Evolutionary conservation across 2,797 vertebrate species (phyloP), one percentile per base, ranked within the genome.

Genomic region (Helicolenus hilgendorfi): DNA sequence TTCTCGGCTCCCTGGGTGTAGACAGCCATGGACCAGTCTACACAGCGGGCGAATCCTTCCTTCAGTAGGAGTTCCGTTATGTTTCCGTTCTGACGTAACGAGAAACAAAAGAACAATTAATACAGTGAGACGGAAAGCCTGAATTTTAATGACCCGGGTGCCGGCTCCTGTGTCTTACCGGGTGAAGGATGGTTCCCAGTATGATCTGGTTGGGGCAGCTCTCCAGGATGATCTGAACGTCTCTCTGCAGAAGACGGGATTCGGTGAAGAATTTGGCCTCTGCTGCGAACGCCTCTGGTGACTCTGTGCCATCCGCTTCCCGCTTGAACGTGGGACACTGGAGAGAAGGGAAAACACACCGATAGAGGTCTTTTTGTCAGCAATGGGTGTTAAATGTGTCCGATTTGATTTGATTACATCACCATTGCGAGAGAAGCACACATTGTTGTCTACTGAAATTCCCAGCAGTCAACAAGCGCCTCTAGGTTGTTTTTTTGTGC

Each of bases 241-340:
- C 99, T 87, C 99, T 97, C 96, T 99, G 99, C 59, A 99, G 98
- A 70, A 99, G 97, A 60, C 99, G 97, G 0, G 99, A 99, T 90
- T 99, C 99, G 0, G 99, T 99, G 96, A 99, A 99, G 96, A 99
- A 99, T 88, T 98, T 99, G 81, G 99, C 99, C 91, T 99, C 99
- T 0, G 99, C 99, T 1, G 99, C 99, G 3, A 99, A 99, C 0
- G 99, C 80, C 92, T 99, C 99, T 0, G 98, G 98, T 0, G 96
- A 97, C 90, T 99, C 99, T 0, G 96, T 88, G 18, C 98, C 97
- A 0, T 99, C 99, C 0, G 98, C 95, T 94, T 99, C 99, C 36
- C 99, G 95, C 83, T 98, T 99, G 94, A 99, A 99, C 0, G 98
- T 98, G 62, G 99, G 99, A 86, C 99, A 99, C 99, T 99, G 86